Conservation (phyloP, 1,140 invertebrate species). For the Ceratosolen fusciceps region DNA sequence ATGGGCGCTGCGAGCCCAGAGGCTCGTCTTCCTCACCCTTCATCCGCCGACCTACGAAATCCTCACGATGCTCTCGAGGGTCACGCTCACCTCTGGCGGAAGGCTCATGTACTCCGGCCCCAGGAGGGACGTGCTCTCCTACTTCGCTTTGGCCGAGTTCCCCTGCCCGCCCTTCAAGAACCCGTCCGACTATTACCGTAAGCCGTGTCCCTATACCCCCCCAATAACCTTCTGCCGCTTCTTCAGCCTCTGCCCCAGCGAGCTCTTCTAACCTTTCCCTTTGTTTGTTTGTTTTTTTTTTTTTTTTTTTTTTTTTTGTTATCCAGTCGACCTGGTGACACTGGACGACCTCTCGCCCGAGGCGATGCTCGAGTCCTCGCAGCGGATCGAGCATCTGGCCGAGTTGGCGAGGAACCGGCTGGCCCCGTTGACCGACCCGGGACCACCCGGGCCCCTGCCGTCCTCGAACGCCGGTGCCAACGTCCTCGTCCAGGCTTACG, state of each 20-base stretch:
- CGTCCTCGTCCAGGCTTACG: conserved; percentile 77
- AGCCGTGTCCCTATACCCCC: conserved; percentile 69
- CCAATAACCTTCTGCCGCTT: too few relatives aligned
- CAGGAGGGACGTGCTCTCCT: conserved; percentile 89
- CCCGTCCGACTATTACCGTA: conserved; percentile 95
- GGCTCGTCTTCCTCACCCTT: conserved; percentile 91
- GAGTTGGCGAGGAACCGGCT: conserved; percentile 80
- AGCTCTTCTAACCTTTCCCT: too few relatives aligned
- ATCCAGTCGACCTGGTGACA: conserved; percentile 92
- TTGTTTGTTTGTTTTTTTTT: too few relatives aligned
- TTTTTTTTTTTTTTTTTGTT: too few relatives aligned
- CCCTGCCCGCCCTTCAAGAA: conserved; percentile 97
- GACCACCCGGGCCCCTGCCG: conserved; percentile 82
- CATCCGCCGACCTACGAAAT: conserved; percentile 97
- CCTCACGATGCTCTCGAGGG: conserved; percentile 92
- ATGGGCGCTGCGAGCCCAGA: conserved; percentile 86
- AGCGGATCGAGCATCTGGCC: conserved; percentile 90
- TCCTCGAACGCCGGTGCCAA: conserved; percentile 76
- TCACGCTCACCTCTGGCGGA: conserved; percentile 89
- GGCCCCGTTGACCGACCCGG: conserved; percentile 80
- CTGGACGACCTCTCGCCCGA: conserved; percentile 92
- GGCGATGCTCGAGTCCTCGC: conserved; percentile 93
- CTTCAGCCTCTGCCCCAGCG: too few relatives aligned
- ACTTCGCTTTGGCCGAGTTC: conserved; percentile 94
- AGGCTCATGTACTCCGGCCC: conserved; percentile 92